Evolutionary conservation across 2,113 vertebrate genomes (phyloP).

Genomic region (Corythaeola cristata): DNA sequence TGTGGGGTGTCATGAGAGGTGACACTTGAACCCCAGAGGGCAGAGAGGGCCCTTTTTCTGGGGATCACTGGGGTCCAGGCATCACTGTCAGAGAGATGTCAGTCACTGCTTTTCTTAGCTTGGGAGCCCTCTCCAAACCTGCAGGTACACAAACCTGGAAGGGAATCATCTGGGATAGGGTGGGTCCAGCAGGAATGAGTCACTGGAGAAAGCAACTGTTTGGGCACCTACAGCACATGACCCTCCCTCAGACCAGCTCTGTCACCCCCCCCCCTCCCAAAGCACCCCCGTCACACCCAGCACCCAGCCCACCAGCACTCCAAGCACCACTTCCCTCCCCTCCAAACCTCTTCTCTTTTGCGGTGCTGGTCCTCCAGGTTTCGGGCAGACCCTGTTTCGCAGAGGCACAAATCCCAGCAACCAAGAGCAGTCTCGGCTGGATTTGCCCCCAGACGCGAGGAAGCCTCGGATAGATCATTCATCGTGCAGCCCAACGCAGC

Average conservation of each 20-base stretch:
- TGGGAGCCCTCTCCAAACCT: background rate
- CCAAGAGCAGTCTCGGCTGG: background rate
- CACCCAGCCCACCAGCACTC: background rate
- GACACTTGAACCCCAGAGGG: background rate
- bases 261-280: background rate
- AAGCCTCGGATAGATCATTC: conserved; percentile 23
- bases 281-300: background rate
- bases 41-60: background rate
- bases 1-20: background rate
- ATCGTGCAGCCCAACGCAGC: background rate
- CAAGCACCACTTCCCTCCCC: background rate
- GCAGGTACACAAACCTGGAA: background rate
- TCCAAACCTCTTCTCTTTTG: background rate
- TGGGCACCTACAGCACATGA: background rate
- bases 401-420: background rate
- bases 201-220: background rate
- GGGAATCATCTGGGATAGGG: background rate
- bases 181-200: background rate
- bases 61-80: background rate
- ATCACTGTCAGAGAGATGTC: background rate
- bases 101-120: background rate
- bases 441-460: background rate
- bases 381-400: background rate
- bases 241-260: background rate
- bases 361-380: rapidly evolving